phyloP scores from a whole-genome alignment of 2,797 vertebrate species.

The Hirundo rustica region DNA sequence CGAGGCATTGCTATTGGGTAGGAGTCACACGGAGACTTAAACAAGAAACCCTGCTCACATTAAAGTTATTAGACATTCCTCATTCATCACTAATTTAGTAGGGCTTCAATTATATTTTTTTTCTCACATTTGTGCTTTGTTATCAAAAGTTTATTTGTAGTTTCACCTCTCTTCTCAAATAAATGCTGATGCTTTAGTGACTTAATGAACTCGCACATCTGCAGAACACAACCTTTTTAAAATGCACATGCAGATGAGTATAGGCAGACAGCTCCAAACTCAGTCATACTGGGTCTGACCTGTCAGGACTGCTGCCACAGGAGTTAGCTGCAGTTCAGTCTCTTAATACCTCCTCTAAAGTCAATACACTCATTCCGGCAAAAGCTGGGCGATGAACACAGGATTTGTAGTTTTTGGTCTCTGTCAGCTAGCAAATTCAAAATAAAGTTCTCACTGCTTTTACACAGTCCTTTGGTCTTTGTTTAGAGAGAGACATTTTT shows the following conservation, averaged over 20 bases:
- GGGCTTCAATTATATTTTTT: neutral
- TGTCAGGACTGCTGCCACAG: neutral
- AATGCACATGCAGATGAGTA: neutral
- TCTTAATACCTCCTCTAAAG: neutral
- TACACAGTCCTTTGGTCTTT: neutral
- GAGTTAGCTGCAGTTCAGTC: neutral
- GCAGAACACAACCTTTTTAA: neutral
- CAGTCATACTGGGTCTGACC: neutral
- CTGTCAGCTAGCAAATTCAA: neutral
- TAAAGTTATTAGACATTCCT: neutral
- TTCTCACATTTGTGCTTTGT: neutral
- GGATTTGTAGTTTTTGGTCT: neutral
- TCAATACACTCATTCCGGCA: neutral
- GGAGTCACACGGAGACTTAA: neutral
- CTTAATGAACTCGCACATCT: neutral
- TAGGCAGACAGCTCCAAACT: neutral
- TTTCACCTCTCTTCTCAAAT: neutral
- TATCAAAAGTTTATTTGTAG: neutral
- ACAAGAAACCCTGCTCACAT: neutral
- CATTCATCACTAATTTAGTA: neutral
- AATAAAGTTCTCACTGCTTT: neutral
- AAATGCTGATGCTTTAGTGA: neutral
- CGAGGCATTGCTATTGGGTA: neutral
- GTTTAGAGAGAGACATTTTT: neutral
- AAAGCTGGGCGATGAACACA: neutral